Base-by-base conservation (phyloP, 2,113 vertebrate species). In the Plotosus lineatus region DNA sequence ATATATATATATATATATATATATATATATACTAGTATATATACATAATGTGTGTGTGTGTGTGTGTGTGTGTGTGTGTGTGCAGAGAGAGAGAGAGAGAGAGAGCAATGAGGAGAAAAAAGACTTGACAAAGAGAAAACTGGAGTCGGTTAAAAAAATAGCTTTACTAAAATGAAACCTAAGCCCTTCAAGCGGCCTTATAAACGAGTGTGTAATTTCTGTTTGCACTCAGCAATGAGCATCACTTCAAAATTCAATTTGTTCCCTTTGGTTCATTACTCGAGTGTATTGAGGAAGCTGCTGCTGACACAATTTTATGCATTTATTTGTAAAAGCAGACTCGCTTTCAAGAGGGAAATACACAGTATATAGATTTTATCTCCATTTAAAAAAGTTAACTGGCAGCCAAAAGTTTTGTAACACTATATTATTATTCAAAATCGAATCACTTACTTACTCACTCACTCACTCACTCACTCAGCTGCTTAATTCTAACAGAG, bases 211-310 rank as follows among this genome's bases (percentile, higher is more conserved):
- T 72, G 61, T 56, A 73, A 80, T 74, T 86, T 86, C 21, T 80
- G 79, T 76, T 79, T 72, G 77, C 72, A 42, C 55, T 77, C 31
- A 50, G 69, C 66, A 63, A 72, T 61, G 66, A 83, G 76, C 48
- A 68, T 71, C 66, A 28, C 79, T 79, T 82, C 73, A 71, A 74
- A 63, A 65, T 84, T 80, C 60, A 84, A 84, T 84, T 78, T 84
- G 55, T 60, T 60, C 58, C 53, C 63, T 61, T 31, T 72, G 75
- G 76, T 81, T 81, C 83, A 85, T 86, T 83, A 84, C 75, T 83
- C 77, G 78, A 56, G 58, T 66, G 75, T 48, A 72, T 58, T 77
- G 80, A 83, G 58, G 81, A 83, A 33, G 69, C 69, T 21, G n/a
- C 69, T 21, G 26, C 44, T 50, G 46, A 31, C 46, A 50, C 69